phyloP scores from a whole-genome alignment of 2,888 invertebrate genomes.

The Agonopterix subpropinquella region DNA sequence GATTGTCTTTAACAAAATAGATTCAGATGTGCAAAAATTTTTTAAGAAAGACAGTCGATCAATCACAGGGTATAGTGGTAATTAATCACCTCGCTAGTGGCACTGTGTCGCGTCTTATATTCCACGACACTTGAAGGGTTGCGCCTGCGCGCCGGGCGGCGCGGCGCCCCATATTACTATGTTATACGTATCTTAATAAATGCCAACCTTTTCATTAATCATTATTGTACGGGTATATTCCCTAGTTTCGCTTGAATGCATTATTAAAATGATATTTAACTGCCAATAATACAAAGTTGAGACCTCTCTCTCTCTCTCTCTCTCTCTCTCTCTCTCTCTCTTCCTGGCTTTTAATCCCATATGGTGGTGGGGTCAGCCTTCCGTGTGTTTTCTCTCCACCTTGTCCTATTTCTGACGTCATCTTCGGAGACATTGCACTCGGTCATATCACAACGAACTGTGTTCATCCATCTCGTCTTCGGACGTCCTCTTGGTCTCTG shows the following conservation, averaged over 20 bases:
- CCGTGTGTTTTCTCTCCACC: too few species aligned
- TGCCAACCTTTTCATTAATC: slow-evolving; percentile 15
- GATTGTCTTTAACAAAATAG: slow-evolving; percentile 24
- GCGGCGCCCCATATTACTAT: background rate
- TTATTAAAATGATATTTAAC: background rate
- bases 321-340: too few species aligned
- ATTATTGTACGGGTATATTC: slow-evolving; percentile 15
- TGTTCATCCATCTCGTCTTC: too few species aligned
- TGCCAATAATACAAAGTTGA: too few species aligned
- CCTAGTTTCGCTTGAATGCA: slow-evolving; percentile 3
- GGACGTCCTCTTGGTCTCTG: too few species aligned
- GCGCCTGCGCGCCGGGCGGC: slow-evolving; percentile 5
- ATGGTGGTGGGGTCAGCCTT: too few species aligned
- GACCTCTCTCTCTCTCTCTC: too few species aligned
- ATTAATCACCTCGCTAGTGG: slow-evolving; percentile 62
- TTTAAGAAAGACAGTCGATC: slow-evolving; percentile 46
- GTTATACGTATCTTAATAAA: background rate
- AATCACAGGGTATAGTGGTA: slow-evolving; percentile 48
- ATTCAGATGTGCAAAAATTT: slow-evolving; percentile 23
- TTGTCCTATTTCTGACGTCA: too few species aligned
- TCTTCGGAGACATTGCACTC: too few species aligned
- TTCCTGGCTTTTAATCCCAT: too few species aligned
- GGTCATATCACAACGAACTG: too few species aligned
- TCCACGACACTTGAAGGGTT: slow-evolving; percentile 41
- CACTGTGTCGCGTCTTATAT: slow-evolving; percentile 32